Evolutionary conservation across 2,113 vertebrate species (phyloP).

Genomic region (Hypocryptadius cinnamomeus): DNA sequence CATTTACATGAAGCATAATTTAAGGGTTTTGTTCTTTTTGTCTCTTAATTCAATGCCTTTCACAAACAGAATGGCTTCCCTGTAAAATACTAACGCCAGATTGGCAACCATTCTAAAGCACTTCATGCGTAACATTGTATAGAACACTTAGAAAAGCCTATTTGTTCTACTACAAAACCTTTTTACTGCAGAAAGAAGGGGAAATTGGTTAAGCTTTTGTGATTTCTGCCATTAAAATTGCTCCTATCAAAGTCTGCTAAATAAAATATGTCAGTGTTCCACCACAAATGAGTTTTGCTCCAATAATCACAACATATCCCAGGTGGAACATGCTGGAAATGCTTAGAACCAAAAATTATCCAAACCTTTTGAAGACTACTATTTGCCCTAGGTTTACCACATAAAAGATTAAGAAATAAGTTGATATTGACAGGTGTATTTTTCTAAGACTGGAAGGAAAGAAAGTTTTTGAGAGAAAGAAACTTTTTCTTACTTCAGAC

Average conservation of each 20-base stretch:
- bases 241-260: background rate
- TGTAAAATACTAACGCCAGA: background rate
- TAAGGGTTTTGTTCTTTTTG: background rate
- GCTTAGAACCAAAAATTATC: background rate
- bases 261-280: background rate
- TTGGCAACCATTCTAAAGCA: background rate
- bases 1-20: background rate
- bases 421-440: background rate
- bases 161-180: conserved; percentile 25
- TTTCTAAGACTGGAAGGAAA: background rate
- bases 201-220: conserved; percentile 35
- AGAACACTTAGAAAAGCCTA: background rate
- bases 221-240: conserved; percentile 22
- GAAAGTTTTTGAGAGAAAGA: background rate
- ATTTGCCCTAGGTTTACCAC: background rate
- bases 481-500: background rate
- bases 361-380: background rate
- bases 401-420: background rate
- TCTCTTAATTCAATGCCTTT: background rate
- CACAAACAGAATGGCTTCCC: background rate
- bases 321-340: background rate
- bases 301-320: background rate
- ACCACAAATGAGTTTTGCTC: background rate
- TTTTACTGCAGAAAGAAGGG: background rate
- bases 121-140: background rate